These are phyloP conservation scores for Cephus pygmeus DNA, from an alignment of 2,888 invertebrate genomes.

Conservation along the genomic window DNA sequence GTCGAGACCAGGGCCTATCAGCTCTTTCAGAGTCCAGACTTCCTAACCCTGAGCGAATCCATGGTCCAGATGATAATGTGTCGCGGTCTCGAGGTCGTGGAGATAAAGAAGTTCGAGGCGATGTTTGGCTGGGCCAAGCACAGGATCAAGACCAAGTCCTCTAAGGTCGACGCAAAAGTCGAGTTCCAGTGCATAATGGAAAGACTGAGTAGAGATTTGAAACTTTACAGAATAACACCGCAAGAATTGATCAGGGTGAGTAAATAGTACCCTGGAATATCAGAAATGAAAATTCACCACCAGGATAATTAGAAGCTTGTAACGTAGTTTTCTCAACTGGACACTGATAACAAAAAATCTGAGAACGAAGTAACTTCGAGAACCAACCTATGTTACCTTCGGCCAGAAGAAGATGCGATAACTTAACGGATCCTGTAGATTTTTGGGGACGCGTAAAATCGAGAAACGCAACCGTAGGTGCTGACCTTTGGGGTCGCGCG, in stretches of 20 bases:
- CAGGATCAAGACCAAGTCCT: constrained; percentile 76
- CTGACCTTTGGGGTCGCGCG: too few species aligned
- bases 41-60: constrained; percentile 89
- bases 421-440: too few species aligned
- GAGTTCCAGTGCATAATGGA: constrained; percentile 96
- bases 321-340: too few species aligned
- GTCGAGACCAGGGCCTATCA: constrained; percentile 88
- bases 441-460: too few species aligned
- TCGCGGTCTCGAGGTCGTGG: constrained; percentile 88
- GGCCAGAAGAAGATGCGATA: too few species aligned
- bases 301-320: too few species aligned
- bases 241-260: constrained; percentile 89
- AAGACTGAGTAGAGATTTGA: constrained; percentile 86
- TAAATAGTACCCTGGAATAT: neutral
- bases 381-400: too few species aligned
- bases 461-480: too few species aligned
- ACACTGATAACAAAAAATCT: too few species aligned
- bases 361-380: too few species aligned
- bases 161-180: constrained; percentile 83
- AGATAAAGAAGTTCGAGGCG: constrained; percentile 91
- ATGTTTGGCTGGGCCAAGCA: constrained; percentile 92
- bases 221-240: constrained; percentile 90
- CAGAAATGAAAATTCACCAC: neutral
- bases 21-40: constrained; percentile 86
- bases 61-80: constrained; percentile 96